Conservation (phyloP, 2,113 vertebrate species). For the Gobius niger region DNA sequence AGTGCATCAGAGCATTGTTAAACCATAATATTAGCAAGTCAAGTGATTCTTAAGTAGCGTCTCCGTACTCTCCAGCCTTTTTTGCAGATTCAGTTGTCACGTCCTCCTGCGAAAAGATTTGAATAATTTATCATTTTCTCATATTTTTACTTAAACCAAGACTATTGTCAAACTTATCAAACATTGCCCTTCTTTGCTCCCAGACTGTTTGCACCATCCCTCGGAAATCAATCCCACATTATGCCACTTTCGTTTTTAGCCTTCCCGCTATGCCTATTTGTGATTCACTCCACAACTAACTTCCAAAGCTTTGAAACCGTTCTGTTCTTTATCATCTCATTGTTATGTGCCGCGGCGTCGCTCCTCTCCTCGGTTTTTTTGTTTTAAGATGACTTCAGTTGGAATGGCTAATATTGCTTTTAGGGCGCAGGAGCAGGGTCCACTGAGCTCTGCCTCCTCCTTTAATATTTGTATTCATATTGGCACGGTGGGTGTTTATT, state of each 20-base stretch:
- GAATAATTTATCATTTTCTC: conserved; percentile 12
- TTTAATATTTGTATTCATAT: conserved; percentile 23
- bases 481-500: background rate
- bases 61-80: background rate
- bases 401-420: conserved; percentile 54
- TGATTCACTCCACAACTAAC: conserved; percentile 53
- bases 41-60: too few relatives aligned
- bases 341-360: conserved; percentile 49
- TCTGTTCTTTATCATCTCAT: conserved; percentile 57
- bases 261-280: conserved; percentile 38
- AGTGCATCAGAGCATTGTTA: too few relatives aligned
- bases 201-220: conserved; percentile 27
- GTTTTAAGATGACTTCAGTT: conserved; percentile 49
- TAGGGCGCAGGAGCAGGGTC: conserved; percentile 30
- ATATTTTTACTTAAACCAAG: conserved; percentile 23
- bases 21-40: too few relatives aligned
- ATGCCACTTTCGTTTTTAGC: conserved; percentile 6
- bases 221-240: conserved; percentile 25
- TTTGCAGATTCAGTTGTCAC: background rate
- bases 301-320: conserved; percentile 49
- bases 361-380: conserved; percentile 38
- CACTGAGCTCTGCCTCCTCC: conserved; percentile 27
- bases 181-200: conserved; percentile 23
- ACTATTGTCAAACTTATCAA: conserved; percentile 33
- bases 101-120: background rate